A percentile compares a stretch with the other conserved stretches of the same genome.
phyloP scores from a whole-genome alignment of 2,113 vertebrate genomes.

The Cricetomys ansorgei region DNA sequence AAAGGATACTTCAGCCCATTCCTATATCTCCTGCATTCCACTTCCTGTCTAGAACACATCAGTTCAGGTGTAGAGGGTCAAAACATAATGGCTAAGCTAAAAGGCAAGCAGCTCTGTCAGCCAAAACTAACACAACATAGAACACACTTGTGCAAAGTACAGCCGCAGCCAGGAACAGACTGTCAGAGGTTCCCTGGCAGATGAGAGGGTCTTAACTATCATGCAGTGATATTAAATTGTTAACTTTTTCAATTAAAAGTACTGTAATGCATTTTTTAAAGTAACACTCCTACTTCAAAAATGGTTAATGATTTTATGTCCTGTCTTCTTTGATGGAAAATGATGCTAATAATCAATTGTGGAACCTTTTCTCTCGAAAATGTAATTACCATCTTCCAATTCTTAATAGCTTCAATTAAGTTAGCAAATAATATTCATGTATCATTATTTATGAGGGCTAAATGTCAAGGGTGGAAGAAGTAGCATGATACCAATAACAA shows the following conservation, averaged over 20 bases:
- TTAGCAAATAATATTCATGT: conserved; percentile 37
- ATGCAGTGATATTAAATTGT: conserved; percentile 38
- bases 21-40: conserved; percentile 80
- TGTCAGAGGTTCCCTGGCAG: conserved; percentile 13
- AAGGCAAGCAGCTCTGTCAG: conserved; percentile 53
- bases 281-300: conserved; percentile 52
- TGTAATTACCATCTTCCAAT: conserved; percentile 41
- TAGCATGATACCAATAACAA: background rate
- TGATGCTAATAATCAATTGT: conserved; percentile 19
- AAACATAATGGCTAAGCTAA: conserved; percentile 65
- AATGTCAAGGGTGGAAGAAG: background rate
- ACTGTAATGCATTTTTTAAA: background rate
- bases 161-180: conserved; percentile 35
- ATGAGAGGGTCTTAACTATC: background rate
- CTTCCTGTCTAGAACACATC: conserved; percentile 71
- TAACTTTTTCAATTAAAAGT: conserved; percentile 63
- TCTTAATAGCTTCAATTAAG: conserved; percentile 46
- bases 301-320: conserved; percentile 31
- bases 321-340: conserved; percentile 54
- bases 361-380: conserved; percentile 42
- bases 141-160: conserved; percentile 74
- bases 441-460: conserved; percentile 40
- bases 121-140: conserved; percentile 62
- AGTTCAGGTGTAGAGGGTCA: conserved; percentile 74
- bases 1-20: conserved; percentile 86